Conservation (phyloP, 2,888 invertebrate species). For the Tetheella fluctuosa region DNA sequence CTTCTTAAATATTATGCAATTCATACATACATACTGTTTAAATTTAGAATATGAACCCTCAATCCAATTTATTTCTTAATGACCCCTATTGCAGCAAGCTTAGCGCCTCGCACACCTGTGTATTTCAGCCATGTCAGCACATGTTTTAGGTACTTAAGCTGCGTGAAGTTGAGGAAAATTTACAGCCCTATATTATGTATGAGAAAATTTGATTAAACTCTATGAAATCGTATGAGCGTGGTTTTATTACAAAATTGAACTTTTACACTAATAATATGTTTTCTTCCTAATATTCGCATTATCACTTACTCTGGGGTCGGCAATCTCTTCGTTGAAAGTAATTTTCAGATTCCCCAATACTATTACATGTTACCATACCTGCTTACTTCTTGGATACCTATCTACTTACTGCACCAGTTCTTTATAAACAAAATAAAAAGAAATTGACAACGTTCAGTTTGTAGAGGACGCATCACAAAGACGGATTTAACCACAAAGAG, state of each 20-base stretch:
- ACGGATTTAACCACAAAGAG: slow-evolving; percentile 59
- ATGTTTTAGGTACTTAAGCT: slow-evolving; percentile 1
- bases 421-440: slow-evolving; percentile 24
- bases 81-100: neutral
- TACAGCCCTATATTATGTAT: neutral
- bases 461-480: slow-evolving; percentile 48
- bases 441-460: slow-evolving; percentile 44
- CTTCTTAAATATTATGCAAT: too few species aligned
- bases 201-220: slow-evolving; percentile 5
- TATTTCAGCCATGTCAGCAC: neutral
- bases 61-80: neutral
- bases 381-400: neutral
- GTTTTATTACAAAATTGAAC: neutral
- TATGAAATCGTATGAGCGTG: neutral
- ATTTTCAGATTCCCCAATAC: too few species aligned
- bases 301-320: neutral
- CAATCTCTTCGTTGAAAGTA: neutral
- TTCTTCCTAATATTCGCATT: neutral
- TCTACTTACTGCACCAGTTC: neutral
- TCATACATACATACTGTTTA: neutral
- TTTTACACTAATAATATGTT: neutral
- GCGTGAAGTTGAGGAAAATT: neutral
- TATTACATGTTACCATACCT: too few species aligned
- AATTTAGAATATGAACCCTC: neutral
- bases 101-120: neutral